These are phyloP conservation scores for Ochotona princeps DNA, from an alignment of 2,113 vertebrate genomes.

Conservation along the genomic window DNA sequence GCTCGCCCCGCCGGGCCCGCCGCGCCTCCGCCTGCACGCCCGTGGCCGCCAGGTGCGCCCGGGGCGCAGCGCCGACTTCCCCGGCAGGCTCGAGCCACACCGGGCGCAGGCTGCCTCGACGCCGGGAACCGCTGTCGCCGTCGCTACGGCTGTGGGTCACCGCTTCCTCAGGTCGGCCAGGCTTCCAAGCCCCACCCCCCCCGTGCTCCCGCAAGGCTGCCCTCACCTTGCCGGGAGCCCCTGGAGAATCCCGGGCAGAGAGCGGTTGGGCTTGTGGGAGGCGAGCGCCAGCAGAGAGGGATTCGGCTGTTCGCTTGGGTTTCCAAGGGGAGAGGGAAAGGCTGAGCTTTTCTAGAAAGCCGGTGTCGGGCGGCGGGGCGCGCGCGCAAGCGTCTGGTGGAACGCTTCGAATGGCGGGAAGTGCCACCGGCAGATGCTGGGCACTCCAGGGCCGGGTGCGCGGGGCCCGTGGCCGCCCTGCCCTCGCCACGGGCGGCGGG, in stretches of 20 bases:
- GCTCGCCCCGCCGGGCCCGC: constrained; percentile 35
- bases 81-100: background rate
- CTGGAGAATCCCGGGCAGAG: background rate
- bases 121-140: background rate
- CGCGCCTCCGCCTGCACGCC: constrained; percentile 18
- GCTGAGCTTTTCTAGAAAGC: background rate
- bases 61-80: background rate
- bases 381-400: background rate
- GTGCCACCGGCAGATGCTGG: background rate
- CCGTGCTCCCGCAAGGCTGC: background rate
- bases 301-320: background rate
- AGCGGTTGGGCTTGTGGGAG: background rate
- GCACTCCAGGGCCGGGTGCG: background rate
- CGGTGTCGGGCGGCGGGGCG: background rate
- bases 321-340: background rate
- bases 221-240: background rate
- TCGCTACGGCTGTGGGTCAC: background rate
- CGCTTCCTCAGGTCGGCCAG: constrained; percentile 63
- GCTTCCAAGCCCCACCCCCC: background rate
- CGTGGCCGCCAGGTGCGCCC: too few species aligned
- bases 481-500: background rate
- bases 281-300: background rate
- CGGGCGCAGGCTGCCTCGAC: background rate
- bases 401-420: accelerated
- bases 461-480: background rate